phyloP scores from a whole-genome alignment of 1,140 invertebrate genomes.

The Trypoxylus dichotomus region DNA sequence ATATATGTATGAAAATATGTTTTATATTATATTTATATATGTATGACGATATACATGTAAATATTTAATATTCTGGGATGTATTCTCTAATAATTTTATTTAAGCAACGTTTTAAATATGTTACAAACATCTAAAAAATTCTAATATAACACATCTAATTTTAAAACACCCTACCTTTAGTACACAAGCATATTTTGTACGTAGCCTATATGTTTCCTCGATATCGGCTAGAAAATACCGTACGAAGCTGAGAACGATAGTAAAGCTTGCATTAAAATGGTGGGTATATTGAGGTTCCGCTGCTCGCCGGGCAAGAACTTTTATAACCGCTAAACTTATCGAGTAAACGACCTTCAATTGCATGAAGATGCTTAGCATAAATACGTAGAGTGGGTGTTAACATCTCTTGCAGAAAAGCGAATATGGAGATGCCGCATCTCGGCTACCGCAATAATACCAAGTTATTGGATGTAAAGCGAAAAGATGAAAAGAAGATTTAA shows the following conservation, averaged over 20 bases:
- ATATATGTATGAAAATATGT: no score
- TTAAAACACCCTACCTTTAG: background rate
- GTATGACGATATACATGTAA: no score
- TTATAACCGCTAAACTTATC: background rate
- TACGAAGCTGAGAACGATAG: background rate
- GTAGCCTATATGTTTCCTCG: background rate
- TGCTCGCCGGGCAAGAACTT: background rate
- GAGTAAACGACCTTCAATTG: background rate
- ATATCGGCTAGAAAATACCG: background rate
- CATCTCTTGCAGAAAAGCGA: background rate
- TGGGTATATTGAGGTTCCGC: background rate
- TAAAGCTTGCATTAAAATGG: background rate
- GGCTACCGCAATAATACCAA: background rate
- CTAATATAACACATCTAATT: no score
- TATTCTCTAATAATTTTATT: no score
- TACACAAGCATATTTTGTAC: background rate
- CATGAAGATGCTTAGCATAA: background rate
- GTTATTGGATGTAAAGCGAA: slow-evolving; percentile 2
- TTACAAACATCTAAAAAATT: no score
- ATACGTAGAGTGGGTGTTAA: background rate
- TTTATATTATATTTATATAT: no score
- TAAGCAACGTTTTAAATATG: no score
- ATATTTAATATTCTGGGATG: no score
- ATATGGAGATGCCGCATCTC: background rate
- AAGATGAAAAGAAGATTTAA: background rate